Evolutionary conservation across 2,797 vertebrate genomes (phyloP).

Genomic region (Argyrosomus regius): DNA sequence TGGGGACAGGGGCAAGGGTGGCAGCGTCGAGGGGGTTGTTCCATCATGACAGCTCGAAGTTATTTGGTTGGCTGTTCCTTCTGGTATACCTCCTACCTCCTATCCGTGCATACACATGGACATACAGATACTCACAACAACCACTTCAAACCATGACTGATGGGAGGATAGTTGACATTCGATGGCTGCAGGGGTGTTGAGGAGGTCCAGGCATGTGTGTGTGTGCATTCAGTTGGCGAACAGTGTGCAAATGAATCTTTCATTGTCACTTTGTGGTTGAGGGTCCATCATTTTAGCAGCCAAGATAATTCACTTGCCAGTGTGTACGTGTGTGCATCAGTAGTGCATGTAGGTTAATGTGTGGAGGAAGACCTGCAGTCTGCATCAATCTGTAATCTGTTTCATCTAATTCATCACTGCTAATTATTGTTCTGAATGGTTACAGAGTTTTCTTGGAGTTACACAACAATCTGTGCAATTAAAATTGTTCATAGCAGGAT

Average conservation of each 20-base stretch:
- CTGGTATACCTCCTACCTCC: conserved; percentile 31
- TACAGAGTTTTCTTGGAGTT: conserved; percentile 2
- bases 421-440: conserved; percentile 34
- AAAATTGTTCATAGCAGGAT: background rate
- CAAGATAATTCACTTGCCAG: conserved; percentile 76
- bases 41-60: conserved; percentile 72
- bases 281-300: conserved; percentile 80
- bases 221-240: conserved; percentile 57
- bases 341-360: conserved; percentile 14
- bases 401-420: conserved; percentile 25
- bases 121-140: conserved; percentile 29
- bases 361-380: background rate
- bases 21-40: conserved; percentile 42
- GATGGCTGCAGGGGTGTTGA: conserved; percentile 69
- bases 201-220: conserved; percentile 50
- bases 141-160: conserved; percentile 48
- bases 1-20: conserved; percentile 74
- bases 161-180: conserved; percentile 58
- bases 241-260: conserved; percentile 78
- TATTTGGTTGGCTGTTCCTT: conserved; percentile 81
- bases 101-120: conserved; percentile 10
- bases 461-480: background rate
- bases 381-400: conserved; percentile 26
- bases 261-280: conserved; percentile 82
- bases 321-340: conserved; percentile 48